Base-by-base conservation (phyloP, 2,797 vertebrate species). In the Argentina silus region DNA sequence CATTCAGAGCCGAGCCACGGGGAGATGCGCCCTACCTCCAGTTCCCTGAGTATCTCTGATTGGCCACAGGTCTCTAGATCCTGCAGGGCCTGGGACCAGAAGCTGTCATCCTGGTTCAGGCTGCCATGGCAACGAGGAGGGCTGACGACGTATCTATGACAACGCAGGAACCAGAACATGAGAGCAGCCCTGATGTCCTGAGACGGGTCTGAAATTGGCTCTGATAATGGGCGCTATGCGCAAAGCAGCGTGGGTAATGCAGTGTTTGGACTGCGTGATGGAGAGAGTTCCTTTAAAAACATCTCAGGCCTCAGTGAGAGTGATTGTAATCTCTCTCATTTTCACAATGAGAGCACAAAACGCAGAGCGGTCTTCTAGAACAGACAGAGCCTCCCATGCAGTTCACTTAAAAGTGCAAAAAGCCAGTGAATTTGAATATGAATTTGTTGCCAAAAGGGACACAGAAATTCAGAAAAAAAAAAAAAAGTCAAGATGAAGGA, bases 11-110 rank as follows among this genome's bases (percentile, higher is more conserved):
- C 80, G 83, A 65, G 62, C 43, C 19, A 65, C 10, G 11, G 93
- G 12, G 47, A 10, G 60, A 45, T 17, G 43, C 48, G 63, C 42
- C 87, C 83, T 96, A 99, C 98, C 97, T 99, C 97, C 83, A 99
- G 95, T 80, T 99, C 97, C 92, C 98, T 94, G 88, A 99, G 95
- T 89, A 99, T 96, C 89, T 97, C 97, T 2, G 97, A 97, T 91
- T 99, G 98, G 82, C 98, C 98, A 7, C 98, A 98, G 69, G 98
- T 98, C 95, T 99, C 95, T 82, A 98, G 95, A 92, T 99, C 98
- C 91, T 98, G 97, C 81, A 99, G 92, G 86, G 97, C 97, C 91
- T 97, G 98, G 79, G 94, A 95, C 98, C 98, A 99, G 92, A 98
- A 97, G 91, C 93, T 96, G 92, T 97, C 96, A 68, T 96, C 95